Base-by-base conservation (phyloP, 2,113 vertebrate genomes). In the Varanus salvator region DNA sequence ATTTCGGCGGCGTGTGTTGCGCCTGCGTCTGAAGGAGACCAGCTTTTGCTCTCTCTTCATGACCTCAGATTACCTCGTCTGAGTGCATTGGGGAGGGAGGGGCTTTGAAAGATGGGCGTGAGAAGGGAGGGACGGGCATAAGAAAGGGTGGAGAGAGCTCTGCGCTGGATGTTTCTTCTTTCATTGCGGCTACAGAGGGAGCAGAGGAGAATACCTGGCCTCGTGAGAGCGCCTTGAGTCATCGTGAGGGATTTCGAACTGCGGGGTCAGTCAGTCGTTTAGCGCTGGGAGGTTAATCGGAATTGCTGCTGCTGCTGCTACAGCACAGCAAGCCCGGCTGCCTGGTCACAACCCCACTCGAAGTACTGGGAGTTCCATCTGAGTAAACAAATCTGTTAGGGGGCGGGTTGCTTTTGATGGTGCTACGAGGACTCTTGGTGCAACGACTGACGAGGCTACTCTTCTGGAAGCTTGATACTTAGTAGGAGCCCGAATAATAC, bases 31-130 rank as follows among this genome's bases (percentile, higher is more conserved):
- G 2, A 12, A 8, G 4, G 44, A 54, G 54, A 6, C 38, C 38
- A 44, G 68, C 60, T 80, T 72, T 80, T 21, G 83, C 69, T 68
- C 38, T 54, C n/a, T 29, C 3, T 44, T 8, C 29, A 3, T 80
- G 86, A 84, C 81, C 90, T 88, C 64, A 48, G 27, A 80, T 84
- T 77, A 88, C 90, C 86, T 68, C 34, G 80, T 4, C 7, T 17
- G 90, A 29, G 68, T 8, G 0, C 0, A 38, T 34, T 19, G 64
- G 44, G 2, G 34, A 54, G 68, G 4, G 57, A 25, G 60, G 17
- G 31, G 25, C 64, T 54, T 14, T 9, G 44, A 89, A 19, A 72
- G 5, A 44, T 81, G n/a, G 72, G 25, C 14, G 72, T 21, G 52
- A 27, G 17, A 2, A 6, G 84, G 25, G 23, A n/a, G 14, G 4